Evolutionary conservation across 2,113 vertebrate species (phyloP).

Genomic region (Psammodynastes pulverulentus): DNA sequence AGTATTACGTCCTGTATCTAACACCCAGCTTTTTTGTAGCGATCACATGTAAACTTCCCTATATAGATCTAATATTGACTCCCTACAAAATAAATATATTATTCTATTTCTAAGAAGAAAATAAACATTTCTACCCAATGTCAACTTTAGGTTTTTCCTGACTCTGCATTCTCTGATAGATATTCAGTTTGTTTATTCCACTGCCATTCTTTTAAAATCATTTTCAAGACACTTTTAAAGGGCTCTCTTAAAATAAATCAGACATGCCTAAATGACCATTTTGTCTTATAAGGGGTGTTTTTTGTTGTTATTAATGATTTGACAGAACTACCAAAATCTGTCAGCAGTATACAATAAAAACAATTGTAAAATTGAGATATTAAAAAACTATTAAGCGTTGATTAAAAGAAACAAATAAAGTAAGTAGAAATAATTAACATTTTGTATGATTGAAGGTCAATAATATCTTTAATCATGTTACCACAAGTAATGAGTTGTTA

Average conservation of each 20-base stretch:
- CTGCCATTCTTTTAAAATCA: background rate
- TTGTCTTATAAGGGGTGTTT: background rate
- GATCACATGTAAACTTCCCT: background rate
- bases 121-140: background rate
- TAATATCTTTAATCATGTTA: background rate
- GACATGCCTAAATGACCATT: background rate
- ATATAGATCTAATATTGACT: background rate
- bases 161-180: background rate
- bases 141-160: background rate
- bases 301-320: background rate
- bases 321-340: background rate
- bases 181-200: slow-evolving; percentile 26
- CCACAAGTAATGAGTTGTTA: background rate
- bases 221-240: background rate
- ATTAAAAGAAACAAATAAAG: background rate
- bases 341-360: background rate
- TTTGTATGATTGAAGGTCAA: background rate
- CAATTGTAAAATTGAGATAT: background rate
- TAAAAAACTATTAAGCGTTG: background rate
- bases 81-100: background rate
- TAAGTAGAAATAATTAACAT: background rate
- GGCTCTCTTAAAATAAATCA: background rate
- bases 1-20: background rate
- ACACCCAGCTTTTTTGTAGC: background rate
- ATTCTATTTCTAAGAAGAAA: background rate